A percentile compares a stretch with the other conserved stretches of the same genome.
Evolutionary conservation across 2,797 vertebrate species (phyloP).

Genomic region (Eleutherodactylus coqui): DNA sequence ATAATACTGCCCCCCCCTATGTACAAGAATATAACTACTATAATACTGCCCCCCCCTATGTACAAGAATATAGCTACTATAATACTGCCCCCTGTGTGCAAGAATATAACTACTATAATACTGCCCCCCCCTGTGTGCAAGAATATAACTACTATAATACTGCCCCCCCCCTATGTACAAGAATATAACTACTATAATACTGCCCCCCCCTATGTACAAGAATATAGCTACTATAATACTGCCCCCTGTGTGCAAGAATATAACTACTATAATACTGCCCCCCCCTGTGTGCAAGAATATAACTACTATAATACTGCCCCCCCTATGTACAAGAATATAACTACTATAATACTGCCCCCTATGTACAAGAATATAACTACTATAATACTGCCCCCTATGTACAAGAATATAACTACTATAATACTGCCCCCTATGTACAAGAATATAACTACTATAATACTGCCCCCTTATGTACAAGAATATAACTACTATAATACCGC

Average conservation of each 20-base stretch:
- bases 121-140: neutral
- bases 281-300: neutral
- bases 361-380: constrained; percentile 10
- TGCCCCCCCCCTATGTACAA: neutral
- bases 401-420: constrained; percentile 11
- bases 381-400: neutral
- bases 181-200: constrained; percentile 11
- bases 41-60: constrained; percentile 3
- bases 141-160: constrained; percentile 22
- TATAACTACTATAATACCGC: neutral
- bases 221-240: no score
- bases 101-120: constrained; percentile 11
- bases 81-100: neutral
- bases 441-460: constrained; percentile 7
- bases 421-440: neutral
- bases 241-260: no score
- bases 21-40: constrained; percentile 20
- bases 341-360: constrained; percentile 6
- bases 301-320: constrained; percentile 2
- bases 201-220: no score
- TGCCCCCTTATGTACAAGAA: neutral
- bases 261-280: neutral
- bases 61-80: constrained; percentile 17
- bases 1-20: constrained; percentile 12
- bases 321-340: constrained; percentile 1